Conservation (phyloP, 2,797 vertebrate genomes). For the Pelobates cultripes region DNA sequence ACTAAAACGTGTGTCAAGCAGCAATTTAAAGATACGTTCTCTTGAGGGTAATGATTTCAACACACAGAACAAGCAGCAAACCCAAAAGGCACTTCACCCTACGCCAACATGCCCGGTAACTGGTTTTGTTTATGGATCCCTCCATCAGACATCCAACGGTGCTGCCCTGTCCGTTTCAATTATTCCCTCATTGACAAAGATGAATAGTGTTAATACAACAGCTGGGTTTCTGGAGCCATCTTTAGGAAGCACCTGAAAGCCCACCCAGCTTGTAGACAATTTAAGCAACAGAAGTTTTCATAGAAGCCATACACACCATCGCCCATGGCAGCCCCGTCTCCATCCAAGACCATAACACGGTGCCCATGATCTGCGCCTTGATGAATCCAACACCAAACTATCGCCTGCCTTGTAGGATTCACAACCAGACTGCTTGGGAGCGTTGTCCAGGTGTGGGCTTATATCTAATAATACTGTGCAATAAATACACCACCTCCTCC, state of each 20-base stretch:
- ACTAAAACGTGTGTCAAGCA: constrained; percentile 11
- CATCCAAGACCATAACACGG: neutral
- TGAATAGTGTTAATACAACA: constrained; percentile 1
- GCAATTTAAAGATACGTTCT: neutral
- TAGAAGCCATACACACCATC: neutral
- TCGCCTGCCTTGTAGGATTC: neutral
- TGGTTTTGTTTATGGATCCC: too few species aligned
- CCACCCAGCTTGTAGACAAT: neutral
- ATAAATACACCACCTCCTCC: constrained; percentile 10
- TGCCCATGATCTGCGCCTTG: too few species aligned
- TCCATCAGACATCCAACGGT: too few species aligned
- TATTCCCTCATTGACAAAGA: neutral
- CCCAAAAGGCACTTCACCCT: constrained; percentile 39
- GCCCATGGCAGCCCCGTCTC: neutral
- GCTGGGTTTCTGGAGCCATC: too few species aligned
- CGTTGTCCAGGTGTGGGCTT: neutral
- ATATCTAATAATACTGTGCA: constrained; percentile 43
- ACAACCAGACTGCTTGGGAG: neutral
- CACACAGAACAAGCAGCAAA: neutral
- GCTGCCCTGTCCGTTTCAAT: neutral
- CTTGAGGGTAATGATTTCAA: neutral
- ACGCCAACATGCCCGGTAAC: too few species aligned
- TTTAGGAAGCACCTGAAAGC: constrained; percentile 3
- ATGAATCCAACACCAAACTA: too few species aligned
- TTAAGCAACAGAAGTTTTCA: neutral